Evolutionary conservation across 2,113 vertebrate species (phyloP), one percentile per base, ranked within the genome.

Genomic region (Hippocampus comes): DNA sequence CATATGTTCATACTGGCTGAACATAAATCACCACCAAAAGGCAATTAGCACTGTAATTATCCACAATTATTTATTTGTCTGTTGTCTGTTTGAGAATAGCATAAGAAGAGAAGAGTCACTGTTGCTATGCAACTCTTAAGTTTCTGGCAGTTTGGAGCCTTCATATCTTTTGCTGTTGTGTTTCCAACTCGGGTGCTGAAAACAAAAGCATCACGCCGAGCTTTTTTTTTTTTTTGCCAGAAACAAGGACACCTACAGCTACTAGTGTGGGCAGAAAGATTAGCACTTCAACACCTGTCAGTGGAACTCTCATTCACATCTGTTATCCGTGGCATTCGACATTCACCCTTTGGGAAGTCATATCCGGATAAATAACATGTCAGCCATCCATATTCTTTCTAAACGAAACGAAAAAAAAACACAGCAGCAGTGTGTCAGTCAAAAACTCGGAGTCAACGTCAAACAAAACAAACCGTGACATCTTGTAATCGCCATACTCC

Each of bases 121-220:
- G 85, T 87, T 88, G 81, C 82, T 79, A 81, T 71, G 87, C 72
- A 18, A 86, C 85, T 75, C 53, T 78, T 82, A 82, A 83, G 12
- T 18, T 63, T 78, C 77, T 30, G n/a, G 23, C 74, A 67, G 41
- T 72, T 73, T 65, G 68, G 75, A 63, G 60, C 61, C n/a, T 56
- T 53, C 65, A 57, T 9, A 71, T 75, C 55, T 73, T 69, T 79
- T 42, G 57, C 69, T 73, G 51, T 66, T 79, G 73, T 76, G 68
- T 73, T 73, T 68, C 71, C 53, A 78, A 60, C 15, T n/a, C 51
- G 27, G 68, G 66, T 55, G 69, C 30, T 64, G 38, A 67, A 65
- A 53, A 41, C 65, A 49, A 27, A 42, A 68, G 68, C 30, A 20
- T 27, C 72, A 71, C 23, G 18, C 49, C 63, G 53, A 68, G 73